Conservation (phyloP, 2,113 vertebrate species). For the Odontophorus gujanensis region DNA sequence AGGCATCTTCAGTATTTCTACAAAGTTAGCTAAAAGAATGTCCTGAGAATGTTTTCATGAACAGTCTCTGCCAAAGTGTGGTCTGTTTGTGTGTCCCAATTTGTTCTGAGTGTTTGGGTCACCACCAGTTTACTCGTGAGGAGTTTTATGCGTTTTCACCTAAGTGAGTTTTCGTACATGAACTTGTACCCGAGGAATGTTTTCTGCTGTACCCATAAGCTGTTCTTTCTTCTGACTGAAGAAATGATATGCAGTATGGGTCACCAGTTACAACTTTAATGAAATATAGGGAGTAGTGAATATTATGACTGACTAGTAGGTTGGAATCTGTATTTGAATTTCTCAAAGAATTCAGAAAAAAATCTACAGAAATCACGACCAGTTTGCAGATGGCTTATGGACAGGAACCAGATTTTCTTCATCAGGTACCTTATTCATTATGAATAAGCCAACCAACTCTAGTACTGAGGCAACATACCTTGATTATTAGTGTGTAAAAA, state of each 20-base stretch:
- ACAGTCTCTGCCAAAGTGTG: not conserved
- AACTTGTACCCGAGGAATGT: not conserved
- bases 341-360: not conserved
- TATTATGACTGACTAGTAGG: not conserved
- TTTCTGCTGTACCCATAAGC: not conserved
- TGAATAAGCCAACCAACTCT: not conserved
- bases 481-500: not conserved
- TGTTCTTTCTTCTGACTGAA: not conserved
- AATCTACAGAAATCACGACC: not conserved
- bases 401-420: not conserved
- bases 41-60: not conserved
- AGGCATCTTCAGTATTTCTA: not conserved
- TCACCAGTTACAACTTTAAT: not conserved
- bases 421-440: not conserved
- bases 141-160: not conserved
- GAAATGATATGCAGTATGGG: not conserved
- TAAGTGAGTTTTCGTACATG: not conserved
- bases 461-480: not conserved
- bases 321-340: not conserved
- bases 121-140: accelerated
- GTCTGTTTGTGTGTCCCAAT: not conserved
- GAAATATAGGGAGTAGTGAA: not conserved
- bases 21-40: not conserved
- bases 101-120: not conserved
- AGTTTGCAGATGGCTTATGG: not conserved